phyloP scores from a whole-genome alignment of 2,888 invertebrate genomes.

The Tipula unca region DNA sequence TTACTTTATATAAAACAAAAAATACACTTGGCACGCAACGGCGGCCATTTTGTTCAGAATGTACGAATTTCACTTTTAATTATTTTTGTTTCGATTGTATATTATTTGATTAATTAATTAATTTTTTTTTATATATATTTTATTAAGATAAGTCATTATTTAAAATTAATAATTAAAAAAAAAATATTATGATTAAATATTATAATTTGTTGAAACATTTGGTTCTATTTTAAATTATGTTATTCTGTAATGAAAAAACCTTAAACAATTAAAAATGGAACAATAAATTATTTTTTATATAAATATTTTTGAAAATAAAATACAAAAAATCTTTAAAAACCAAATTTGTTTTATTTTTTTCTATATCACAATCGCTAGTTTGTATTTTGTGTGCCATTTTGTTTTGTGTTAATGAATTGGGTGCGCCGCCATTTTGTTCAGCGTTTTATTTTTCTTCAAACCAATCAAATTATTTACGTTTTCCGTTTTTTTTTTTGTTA shows the following conservation, averaged over 20 bases:
- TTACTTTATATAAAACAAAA: not conserved
- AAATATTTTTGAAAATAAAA: not conserved
- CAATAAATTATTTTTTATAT: constrained; percentile 4
- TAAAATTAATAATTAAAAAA: not conserved
- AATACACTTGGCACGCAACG: not conserved
- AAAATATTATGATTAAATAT: not conserved
- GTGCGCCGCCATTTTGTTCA: not conserved
- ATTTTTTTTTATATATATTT: not conserved
- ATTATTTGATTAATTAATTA: not conserved
- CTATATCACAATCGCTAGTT: not conserved
- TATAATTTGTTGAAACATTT: not conserved
- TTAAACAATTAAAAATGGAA: not conserved
- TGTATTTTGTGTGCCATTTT: not conserved
- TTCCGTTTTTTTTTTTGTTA: constrained; percentile 2
- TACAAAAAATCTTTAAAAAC: not conserved
- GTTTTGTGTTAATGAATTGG: not conserved
- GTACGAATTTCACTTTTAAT: not conserved
- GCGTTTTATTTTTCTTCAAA: not conserved
- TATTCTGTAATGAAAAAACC: not conserved
- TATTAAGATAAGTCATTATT: not conserved
- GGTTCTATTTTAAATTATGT: not conserved
- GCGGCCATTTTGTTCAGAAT: not conserved
- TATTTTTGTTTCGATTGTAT: not conserved
- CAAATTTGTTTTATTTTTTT: not conserved
- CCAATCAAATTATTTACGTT: not conserved